Conservation (phyloP, 2,797 vertebrate species). For the Oreonectes daqikongensis region DNA sequence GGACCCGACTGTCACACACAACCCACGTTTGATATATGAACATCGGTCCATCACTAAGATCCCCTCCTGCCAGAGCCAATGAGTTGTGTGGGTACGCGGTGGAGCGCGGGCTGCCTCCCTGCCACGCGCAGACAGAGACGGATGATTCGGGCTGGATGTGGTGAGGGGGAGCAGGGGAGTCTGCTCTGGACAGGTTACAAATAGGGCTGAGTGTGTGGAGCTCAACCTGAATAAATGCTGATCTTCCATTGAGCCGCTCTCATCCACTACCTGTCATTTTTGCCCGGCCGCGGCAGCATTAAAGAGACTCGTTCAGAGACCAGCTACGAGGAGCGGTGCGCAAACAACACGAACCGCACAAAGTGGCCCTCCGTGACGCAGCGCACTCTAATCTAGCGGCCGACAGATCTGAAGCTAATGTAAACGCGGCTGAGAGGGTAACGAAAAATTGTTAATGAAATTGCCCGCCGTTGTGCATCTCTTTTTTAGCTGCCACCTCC, state of each 20-base stretch:
- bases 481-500: conserved; percentile 68
- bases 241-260: conserved; percentile 73
- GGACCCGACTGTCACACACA: conserved; percentile 75
- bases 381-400: conserved; percentile 33
- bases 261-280: conserved; percentile 75
- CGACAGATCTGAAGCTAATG: conserved; percentile 69
- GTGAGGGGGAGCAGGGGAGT: conserved; percentile 74
- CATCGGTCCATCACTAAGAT: conserved; percentile 78
- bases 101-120: conserved; percentile 68
- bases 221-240: conserved; percentile 78
- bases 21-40: conserved; percentile 80
- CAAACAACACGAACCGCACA: conserved; percentile 41
- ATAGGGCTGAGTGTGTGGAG: conserved; percentile 76
- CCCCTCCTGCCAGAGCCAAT: conserved; percentile 75
- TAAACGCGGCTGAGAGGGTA: conserved; percentile 63
- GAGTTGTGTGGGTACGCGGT: conserved; percentile 47
- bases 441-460: conserved; percentile 69
- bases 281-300: conserved; percentile 42
- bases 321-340: conserved; percentile 11
- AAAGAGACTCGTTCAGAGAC: conserved; percentile 26
- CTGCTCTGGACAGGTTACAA: conserved; percentile 81
- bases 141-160: conserved; percentile 71
- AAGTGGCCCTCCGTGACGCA: conserved; percentile 28
- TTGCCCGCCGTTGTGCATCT: conserved; percentile 60
- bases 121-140: conserved; percentile 77